Percentiles rank a stretch among this genome's conserved stretches.
phyloP scores from a whole-genome alignment of 2,888 invertebrate genomes.

The Trilocha varians region DNA sequence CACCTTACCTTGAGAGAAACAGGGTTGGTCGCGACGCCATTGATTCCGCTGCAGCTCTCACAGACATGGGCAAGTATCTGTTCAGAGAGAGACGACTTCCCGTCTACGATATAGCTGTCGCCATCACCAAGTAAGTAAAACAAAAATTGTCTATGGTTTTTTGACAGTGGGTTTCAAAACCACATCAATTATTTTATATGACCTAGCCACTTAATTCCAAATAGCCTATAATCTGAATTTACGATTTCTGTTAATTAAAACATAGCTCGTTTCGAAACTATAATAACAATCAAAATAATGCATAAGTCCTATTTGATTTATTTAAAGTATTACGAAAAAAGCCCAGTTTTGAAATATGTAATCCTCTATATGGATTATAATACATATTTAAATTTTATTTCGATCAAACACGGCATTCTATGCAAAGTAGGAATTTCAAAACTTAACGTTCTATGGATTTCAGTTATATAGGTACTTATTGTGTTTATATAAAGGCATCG shows the following conservation, averaged over 20 bases:
- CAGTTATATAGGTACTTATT: too few relatives aligned
- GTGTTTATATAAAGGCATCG: too few relatives aligned
- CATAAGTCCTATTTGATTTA: too few relatives aligned
- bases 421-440: constrained; percentile 20
- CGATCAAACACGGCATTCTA: constrained; percentile 16
- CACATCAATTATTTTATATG: not conserved
- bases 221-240: not conserved
- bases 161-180: not conserved
- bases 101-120: constrained; percentile 96
- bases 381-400: constrained; percentile 24
- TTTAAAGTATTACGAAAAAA: constrained; percentile 11
- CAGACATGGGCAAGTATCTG: constrained; percentile 97
- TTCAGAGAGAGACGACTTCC: constrained; percentile 94
- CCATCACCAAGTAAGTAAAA: constrained; percentile 91
- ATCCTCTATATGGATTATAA: constrained; percentile 15
- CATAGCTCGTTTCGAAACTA: not conserved
- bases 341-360: constrained; percentile 18
- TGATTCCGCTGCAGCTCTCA: constrained; percentile 94
- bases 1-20: constrained; percentile 94
- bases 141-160: not conserved
- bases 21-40: constrained; percentile 94
- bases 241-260: not conserved
- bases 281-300: not conserved
- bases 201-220: not conserved
- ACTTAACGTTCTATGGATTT: too few relatives aligned